Conservation (phyloP, 2,797 vertebrate species). For the Anabas testudineus region DNA sequence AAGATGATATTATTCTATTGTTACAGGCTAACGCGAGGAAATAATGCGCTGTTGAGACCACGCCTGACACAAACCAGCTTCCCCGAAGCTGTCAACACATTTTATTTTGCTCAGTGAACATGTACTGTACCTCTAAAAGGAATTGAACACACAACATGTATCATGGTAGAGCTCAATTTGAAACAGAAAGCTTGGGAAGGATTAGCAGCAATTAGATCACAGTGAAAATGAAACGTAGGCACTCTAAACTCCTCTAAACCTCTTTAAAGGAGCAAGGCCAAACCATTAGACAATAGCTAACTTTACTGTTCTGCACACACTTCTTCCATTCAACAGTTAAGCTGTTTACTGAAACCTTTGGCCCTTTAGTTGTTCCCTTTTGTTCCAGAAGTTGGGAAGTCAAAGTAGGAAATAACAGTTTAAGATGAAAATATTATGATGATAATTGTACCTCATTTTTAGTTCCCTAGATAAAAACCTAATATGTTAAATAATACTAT, state of each 20-base stretch:
- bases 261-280: conserved; percentile 43
- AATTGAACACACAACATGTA: conserved; percentile 22
- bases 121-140: conserved; percentile 9
- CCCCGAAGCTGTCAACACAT: conserved; percentile 23
- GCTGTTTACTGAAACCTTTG: conserved; percentile 42
- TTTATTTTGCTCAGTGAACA: conserved; percentile 46
- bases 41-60: conserved; percentile 24
- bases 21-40: conserved; percentile 35
- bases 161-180: conserved; percentile 24
- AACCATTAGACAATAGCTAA: conserved; percentile 44
- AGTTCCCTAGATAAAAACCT: too few relatives aligned
- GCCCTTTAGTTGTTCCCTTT: conserved; percentile 42
- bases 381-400: too few relatives aligned
- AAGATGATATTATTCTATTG: conserved; percentile 45
- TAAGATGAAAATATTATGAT: too few relatives aligned
- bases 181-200: conserved; percentile 40
- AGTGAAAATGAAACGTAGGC: conserved; percentile 45
- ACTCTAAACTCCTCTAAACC: conserved; percentile 57
- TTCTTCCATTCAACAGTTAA: conserved; percentile 44
- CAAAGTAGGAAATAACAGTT: too few relatives aligned
- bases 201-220: conserved; percentile 66
- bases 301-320: conserved; percentile 20
- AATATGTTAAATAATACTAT: too few relatives aligned
- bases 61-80: conserved; percentile 34
- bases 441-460: too few relatives aligned